phyloP scores from a whole-genome alignment of 2,797 vertebrate species.

The Betta splendens region DNA sequence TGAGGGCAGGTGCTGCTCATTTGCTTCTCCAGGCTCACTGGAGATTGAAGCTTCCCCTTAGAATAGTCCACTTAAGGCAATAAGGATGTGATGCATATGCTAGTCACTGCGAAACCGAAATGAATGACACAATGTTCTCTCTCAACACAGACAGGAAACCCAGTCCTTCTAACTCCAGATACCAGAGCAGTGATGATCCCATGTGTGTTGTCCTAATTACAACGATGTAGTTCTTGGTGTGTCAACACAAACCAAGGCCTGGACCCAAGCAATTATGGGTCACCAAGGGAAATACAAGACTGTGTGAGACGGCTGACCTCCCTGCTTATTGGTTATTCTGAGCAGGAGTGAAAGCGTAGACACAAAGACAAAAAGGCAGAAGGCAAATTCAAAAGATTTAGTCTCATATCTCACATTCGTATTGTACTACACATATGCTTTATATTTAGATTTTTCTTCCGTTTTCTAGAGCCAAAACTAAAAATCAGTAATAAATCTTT shows the following conservation, averaged over 20 bases:
- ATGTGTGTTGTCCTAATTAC: slow-evolving; percentile 4
- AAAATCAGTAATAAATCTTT: background rate
- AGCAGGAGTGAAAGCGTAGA: background rate
- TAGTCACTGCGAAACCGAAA: no score
- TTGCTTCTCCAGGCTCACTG: background rate
- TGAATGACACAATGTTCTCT: background rate
- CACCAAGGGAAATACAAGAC: slow-evolving; percentile 27
- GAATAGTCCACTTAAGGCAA: background rate
- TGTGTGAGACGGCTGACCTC: slow-evolving; percentile 29
- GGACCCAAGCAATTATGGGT: slow-evolving; percentile 23
- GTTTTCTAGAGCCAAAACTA: no score
- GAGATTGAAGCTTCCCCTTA: slow-evolving; percentile 1
- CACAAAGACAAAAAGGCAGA: background rate
- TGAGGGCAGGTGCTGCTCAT: background rate
- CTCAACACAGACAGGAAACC: background rate
- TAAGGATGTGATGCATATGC: background rate
- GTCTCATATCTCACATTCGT: no score
- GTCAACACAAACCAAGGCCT: slow-evolving; percentile 28
- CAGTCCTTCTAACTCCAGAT: background rate
- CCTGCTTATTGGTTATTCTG: slow-evolving; percentile 26
- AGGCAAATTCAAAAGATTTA: no score
- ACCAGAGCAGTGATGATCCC: background rate
- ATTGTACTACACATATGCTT: no score
- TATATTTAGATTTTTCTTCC: no score
- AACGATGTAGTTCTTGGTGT: slow-evolving; percentile 8